These are phyloP conservation scores for Ailurus styani DNA, from an alignment of 2,113 vertebrate genomes.

Conservation along the genomic window DNA sequence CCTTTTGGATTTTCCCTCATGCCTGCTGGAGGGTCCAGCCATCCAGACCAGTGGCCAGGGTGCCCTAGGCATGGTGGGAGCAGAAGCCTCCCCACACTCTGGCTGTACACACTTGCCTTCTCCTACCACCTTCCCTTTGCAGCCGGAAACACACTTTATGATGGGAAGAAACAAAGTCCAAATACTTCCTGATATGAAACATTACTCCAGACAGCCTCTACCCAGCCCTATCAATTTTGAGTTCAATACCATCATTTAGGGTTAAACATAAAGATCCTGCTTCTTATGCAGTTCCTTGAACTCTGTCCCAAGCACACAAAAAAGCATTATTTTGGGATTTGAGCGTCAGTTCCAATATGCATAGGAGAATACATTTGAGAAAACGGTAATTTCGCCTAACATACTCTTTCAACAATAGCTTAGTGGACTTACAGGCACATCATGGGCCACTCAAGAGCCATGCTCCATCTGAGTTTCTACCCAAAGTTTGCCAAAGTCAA, in stretches of 20 bases:
- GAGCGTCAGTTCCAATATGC: neutral
- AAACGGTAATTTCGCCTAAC: neutral
- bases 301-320: neutral
- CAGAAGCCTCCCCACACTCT: too few species aligned
- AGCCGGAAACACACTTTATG: neutral
- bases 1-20: neutral
- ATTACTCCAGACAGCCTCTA: neutral
- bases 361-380: neutral
- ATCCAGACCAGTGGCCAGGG: neutral
- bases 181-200: neutral
- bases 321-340: neutral
- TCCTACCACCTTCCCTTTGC: neutral
- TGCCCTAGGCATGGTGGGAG: fast-evolving
- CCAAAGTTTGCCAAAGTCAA: neutral
- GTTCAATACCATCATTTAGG: neutral
- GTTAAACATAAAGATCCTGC: neutral
- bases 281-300: neutral
- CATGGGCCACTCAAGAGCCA: neutral
- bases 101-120: neutral
- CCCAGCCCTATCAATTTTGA: neutral
- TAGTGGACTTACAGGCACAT: neutral
- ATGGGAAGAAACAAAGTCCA: neutral
- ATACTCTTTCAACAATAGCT: neutral
- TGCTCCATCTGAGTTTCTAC: neutral
- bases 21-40: neutral